Conservation (phyloP, 2,888 invertebrate species). For the Chloromyia formosa region DNA sequence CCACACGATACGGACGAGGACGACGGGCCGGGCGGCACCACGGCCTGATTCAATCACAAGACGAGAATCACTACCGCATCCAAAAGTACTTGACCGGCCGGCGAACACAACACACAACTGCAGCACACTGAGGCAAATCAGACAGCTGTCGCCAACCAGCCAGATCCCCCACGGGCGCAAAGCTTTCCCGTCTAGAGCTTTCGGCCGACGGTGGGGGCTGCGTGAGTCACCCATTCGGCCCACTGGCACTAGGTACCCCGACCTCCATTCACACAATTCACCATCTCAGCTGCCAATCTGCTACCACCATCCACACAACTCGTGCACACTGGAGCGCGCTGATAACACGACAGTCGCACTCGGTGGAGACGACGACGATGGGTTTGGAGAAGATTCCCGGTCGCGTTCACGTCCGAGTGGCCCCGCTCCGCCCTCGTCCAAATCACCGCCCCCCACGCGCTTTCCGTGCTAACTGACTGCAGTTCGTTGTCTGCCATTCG, state of each 20-base stretch:
- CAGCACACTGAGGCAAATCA: slow-evolving; percentile 23
- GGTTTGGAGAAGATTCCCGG: not conserved
- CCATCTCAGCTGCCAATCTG: not conserved
- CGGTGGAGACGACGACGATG: not conserved
- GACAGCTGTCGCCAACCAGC: slow-evolving; percentile 35
- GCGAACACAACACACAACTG: slow-evolving; percentile 20
- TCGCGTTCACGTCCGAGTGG: not conserved
- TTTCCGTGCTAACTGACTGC: slow-evolving; percentile 11
- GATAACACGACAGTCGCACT: slow-evolving; percentile 8
- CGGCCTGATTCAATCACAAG: no score
- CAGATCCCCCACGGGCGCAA: not conserved
- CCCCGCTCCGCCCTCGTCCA: slow-evolving; percentile 15
- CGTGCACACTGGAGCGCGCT: not conserved
- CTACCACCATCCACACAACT: slow-evolving; percentile 19
- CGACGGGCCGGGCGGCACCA: not conserved
- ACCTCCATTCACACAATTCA: slow-evolving; percentile 23
- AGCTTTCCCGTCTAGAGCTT: slow-evolving; percentile 33
- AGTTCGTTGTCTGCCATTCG: slow-evolving; percentile 48
- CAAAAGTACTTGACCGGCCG: slow-evolving; percentile 12
- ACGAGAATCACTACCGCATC: not conserved
- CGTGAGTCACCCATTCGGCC: slow-evolving; percentile 21
- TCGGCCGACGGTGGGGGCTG: slow-evolving; percentile 16
- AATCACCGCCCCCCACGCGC: slow-evolving; percentile 12
- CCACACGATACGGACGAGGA: slow-evolving; percentile 2
- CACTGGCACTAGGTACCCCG: slow-evolving; percentile 27